Base-by-base conservation (phyloP, 2,888 invertebrate genomes). In the Tenthredo distinguenda region DNA sequence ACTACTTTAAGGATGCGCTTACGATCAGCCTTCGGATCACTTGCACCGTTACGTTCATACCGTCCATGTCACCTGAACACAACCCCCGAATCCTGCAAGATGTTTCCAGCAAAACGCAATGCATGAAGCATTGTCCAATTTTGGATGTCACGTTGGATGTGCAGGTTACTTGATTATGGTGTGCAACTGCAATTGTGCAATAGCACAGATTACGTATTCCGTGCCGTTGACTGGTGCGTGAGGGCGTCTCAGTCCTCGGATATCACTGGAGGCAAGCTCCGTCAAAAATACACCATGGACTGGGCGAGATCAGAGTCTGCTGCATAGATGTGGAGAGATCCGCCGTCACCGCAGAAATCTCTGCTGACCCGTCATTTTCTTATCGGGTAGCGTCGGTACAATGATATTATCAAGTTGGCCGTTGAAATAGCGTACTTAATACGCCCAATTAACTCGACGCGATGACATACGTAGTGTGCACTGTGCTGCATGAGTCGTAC, bases 261-360 rank as follows among this genome's bases (percentile, higher is more conserved):
- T 50, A 18, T 77, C 55, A 18, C 55, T 77, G 50, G n/a, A 43
- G 40, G 12, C 72, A 62, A 26, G 47, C 34, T 34, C 47, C n/a
- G 77, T 50, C 77, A 31, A 77, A 77, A 77, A 77, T 77, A 77
- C 77, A 77, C 34, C 55, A 47, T 77, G 77, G 6, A 77, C 50
- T 77, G 34, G 26, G 31, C 77, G 18, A 55, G 50, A 77, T 77
- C 34, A 77, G 77, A 77, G 77, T 77, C 55, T 74, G 10, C 72
- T n/a, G 5, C 34, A 68, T 31, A 34, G 18, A 1, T 34, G 43
- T 74, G 21, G 21, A 10, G 43, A 74, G n/a, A 74, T 74, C 43
- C 12, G 72, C 37, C 37, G 10, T 34, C 12, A 18, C n/a, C 43
- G 15, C 77, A 5, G 55, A 77, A 77, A 55, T 77, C 77, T 34